phyloP scores from a whole-genome alignment of 2,888 invertebrate species.

The Melolontha melolontha region DNA sequence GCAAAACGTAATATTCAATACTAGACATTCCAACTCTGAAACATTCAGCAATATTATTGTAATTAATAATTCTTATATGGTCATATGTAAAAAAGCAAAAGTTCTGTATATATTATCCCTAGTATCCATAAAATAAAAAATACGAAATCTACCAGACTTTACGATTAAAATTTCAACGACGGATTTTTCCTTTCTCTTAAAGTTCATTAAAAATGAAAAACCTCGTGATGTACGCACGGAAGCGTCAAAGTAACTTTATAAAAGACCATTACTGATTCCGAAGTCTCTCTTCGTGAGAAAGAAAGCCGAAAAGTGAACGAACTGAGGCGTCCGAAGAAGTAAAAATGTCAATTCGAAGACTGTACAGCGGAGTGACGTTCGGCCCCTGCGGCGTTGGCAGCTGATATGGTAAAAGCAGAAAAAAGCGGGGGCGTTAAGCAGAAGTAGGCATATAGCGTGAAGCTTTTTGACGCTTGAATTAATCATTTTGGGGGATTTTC shows the following conservation, averaged over 20 bases:
- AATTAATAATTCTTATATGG: no score
- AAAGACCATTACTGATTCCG: slow-evolving; percentile 36
- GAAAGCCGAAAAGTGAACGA: not conserved
- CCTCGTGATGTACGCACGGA: slow-evolving; percentile 14
- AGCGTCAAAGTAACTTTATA: slow-evolving; percentile 40
- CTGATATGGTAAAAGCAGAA: not conserved
- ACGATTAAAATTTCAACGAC: slow-evolving; percentile 32
- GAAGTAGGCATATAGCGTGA: slow-evolving; percentile 26
- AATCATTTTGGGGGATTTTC: slow-evolving; percentile 36
- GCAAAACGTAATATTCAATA: no score
- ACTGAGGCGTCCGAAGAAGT: slow-evolving; percentile 27
- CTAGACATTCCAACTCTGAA: no score
- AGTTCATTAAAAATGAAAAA: slow-evolving; percentile 35
- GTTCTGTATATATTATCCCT: not conserved
- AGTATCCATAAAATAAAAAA: not conserved
- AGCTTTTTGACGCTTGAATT: slow-evolving; percentile 35
- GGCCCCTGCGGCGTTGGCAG: not conserved
- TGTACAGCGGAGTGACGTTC: slow-evolving; percentile 2
- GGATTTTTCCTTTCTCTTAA: slow-evolving; percentile 29
- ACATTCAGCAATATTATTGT: no score
- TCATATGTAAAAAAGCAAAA: no score
- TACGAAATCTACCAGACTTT: not conserved
- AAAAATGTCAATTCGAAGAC: slow-evolving; percentile 36
- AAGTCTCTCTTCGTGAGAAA: not conserved
- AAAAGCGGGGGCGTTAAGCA: not conserved